These are phyloP conservation scores for Eristalis pertinax DNA, from an alignment of 2,888 invertebrate genomes.

Conservation along the genomic window DNA sequence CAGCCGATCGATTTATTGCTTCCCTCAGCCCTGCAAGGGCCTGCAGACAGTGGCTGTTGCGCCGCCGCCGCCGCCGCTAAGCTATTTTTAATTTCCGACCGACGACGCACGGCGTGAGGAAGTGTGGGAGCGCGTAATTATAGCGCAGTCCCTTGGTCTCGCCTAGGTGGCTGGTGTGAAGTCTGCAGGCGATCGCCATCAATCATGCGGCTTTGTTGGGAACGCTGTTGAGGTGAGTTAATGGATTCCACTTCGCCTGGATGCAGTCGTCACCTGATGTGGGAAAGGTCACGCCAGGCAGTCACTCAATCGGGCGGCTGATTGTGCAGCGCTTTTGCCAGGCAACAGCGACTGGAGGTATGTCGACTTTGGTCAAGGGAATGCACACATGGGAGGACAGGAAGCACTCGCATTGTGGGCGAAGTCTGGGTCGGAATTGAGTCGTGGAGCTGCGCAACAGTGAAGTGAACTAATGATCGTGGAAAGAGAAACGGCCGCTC, in stretches of 20 bases:
- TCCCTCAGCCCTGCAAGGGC: neutral
- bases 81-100: constrained; percentile 47
- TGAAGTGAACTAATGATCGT: no score
- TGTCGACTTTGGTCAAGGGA: neutral
- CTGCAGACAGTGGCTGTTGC: neutral
- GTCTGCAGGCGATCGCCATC: constrained; percentile 45
- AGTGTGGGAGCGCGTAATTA: neutral
- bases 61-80: neutral
- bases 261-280: neutral
- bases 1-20: constrained; percentile 22
- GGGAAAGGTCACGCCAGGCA: constrained; percentile 14
- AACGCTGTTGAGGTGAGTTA: constrained; percentile 26
- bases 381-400: neutral
- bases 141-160: neutral
- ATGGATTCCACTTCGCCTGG: neutral
- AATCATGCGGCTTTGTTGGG: constrained; percentile 49
- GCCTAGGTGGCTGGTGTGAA: constrained; percentile 30
- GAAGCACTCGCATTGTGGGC: neutral
- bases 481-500: no score
- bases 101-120: neutral
- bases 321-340: neutral
- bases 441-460: neutral
- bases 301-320: neutral
- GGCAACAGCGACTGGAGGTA: neutral
- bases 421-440: neutral